Conservation (phyloP, 2,888 invertebrate genomes). For the Drosophila helvetica region DNA sequence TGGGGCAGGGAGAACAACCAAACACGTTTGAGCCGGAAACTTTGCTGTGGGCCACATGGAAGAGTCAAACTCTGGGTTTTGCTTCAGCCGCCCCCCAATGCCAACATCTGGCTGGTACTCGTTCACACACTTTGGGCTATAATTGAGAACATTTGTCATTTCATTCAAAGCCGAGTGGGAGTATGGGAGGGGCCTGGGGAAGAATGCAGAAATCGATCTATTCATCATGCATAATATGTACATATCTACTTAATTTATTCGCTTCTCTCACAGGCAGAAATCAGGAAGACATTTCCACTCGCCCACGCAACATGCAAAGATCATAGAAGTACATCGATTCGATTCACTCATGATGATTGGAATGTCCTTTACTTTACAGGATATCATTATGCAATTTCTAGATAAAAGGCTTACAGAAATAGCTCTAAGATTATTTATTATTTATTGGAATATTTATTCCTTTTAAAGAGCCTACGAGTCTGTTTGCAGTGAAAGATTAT, state of each 20-base stretch:
- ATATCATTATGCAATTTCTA: too few species aligned
- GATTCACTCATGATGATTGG: background rate
- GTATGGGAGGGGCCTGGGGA: background rate
- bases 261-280: slow-evolving; percentile 16
- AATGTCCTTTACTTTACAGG: background rate
- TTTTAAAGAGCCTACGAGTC: too few species aligned
- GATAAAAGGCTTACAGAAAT: too few species aligned
- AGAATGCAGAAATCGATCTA: slow-evolving; percentile 12
- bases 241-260: slow-evolving; percentile 23
- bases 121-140: slow-evolving; percentile 8
- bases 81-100: slow-evolving; percentile 8
- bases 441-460: too few species aligned
- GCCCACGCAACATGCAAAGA: slow-evolving; percentile 21
- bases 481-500: too few species aligned
- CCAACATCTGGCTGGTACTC: slow-evolving; percentile 1
- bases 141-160: slow-evolving; percentile 31
- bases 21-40: slow-evolving; percentile 37
- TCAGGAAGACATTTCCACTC: slow-evolving; percentile 36
- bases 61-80: slow-evolving; percentile 17
- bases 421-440: too few species aligned
- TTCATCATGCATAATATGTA: too few species aligned
- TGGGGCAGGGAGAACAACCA: background rate
- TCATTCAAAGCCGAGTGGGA: slow-evolving; percentile 1
- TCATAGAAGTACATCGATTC: background rate
- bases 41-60: slow-evolving; percentile 7